Percentiles rank a stretch among this genome's conserved stretches.
Evolutionary conservation across 2,888 invertebrate species (phyloP).

Genomic region (Eristalinus aeneus): DNA sequence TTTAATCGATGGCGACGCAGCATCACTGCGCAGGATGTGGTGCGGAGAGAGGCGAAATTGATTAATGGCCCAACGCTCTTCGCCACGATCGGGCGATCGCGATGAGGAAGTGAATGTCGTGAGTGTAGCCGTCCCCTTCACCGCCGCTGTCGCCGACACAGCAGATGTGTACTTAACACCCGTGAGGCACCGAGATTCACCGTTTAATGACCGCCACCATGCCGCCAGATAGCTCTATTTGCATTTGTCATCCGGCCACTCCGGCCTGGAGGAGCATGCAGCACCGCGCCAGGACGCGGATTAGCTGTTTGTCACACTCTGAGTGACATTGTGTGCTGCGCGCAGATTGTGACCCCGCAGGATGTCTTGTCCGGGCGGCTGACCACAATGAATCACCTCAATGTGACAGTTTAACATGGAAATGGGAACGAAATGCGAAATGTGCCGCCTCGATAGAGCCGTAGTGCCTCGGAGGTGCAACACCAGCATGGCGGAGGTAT

Average conservation of each 20-base stretch:
- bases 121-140: not conserved
- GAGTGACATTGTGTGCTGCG: constrained; percentile 1
- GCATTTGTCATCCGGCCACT: constrained; percentile 62
- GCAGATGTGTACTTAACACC: constrained; percentile 69
- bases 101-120: constrained; percentile 51
- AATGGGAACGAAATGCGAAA: constrained; percentile 67
- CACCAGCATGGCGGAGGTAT: not conserved
- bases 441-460: constrained; percentile 63
- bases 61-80: constrained; percentile 54
- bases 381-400: constrained; percentile 70
- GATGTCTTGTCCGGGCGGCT: constrained; percentile 56
- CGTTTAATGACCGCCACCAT: constrained; percentile 60
- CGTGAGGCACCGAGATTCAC: constrained; percentile 66
- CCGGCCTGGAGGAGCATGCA: constrained; percentile 9
- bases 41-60: constrained; percentile 35
- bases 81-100: constrained; percentile 4
- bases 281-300: constrained; percentile 2
- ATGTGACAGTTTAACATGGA: constrained; percentile 72
- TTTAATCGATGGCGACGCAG: constrained; percentile 45
- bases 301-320: constrained; percentile 33
- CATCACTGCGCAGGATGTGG: not conserved
- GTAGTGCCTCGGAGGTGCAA: constrained; percentile 5
- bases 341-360: constrained; percentile 60
- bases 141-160: constrained; percentile 1
- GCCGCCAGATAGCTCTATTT: constrained; percentile 63